Conservation (phyloP, 2,888 invertebrate genomes). For the Trisateles emortualis region DNA sequence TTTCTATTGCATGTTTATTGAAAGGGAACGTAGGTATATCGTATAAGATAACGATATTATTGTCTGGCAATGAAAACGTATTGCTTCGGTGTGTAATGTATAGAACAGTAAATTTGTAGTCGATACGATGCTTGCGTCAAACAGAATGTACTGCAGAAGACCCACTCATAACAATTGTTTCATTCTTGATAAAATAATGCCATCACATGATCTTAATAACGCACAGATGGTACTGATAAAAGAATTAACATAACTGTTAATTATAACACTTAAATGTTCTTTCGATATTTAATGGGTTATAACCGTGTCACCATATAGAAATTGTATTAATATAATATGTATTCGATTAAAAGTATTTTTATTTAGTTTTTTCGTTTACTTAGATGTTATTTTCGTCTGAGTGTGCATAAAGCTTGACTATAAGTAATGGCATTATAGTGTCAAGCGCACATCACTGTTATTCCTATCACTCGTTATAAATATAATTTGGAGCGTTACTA, state of each 20-base stretch:
- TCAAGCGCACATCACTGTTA: conserved; percentile 74
- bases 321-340: neutral
- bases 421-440: conserved; percentile 68
- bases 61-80: conserved; percentile 1
- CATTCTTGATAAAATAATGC: conserved; percentile 73
- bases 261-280: conserved; percentile 21
- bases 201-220: conserved; percentile 58
- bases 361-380: conserved; percentile 12
- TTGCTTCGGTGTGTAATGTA: conserved; percentile 50
- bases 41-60: neutral
- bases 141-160: conserved; percentile 59
- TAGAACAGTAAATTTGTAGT: conserved; percentile 58
- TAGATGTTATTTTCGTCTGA: conserved; percentile 40
- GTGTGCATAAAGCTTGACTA: conserved; percentile 24
- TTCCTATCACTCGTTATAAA: conserved; percentile 60
- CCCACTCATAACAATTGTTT: conserved; percentile 57
- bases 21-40: conserved; percentile 6
- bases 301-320: conserved; percentile 5
- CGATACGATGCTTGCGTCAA: conserved; percentile 62
- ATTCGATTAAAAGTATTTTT: neutral
- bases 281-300: conserved; percentile 25
- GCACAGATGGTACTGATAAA: conserved; percentile 57
- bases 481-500: conserved; percentile 65
- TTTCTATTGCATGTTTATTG: conserved; percentile 14
- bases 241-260: conserved; percentile 29